Conservation (phyloP, 2,888 invertebrate genomes). For the Trichogramma dendrolimi region DNA sequence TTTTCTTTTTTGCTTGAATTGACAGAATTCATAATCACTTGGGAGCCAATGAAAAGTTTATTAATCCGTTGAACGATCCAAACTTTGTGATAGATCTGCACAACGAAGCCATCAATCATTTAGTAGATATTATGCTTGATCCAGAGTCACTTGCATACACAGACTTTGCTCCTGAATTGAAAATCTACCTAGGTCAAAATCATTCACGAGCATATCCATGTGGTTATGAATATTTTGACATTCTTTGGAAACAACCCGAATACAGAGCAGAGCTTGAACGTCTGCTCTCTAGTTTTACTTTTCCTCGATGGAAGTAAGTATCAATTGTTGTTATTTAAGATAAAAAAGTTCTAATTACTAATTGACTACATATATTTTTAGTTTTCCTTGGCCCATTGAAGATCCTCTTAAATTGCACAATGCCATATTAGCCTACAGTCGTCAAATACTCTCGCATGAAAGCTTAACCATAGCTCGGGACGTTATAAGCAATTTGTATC, state of each 20-base stretch:
- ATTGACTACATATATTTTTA: conserved; percentile 28
- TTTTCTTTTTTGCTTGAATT: conserved; percentile 13
- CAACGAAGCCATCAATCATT: conserved; percentile 64
- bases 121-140: conserved; percentile 61
- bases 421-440: conserved; percentile 38
- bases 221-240: conserved; percentile 65
- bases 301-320: conserved; percentile 55
- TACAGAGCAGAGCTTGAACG: conserved; percentile 55
- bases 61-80: conserved; percentile 56
- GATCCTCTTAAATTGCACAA: conserved; percentile 37
- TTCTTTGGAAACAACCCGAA: conserved; percentile 57
- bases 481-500: conserved; percentile 39
- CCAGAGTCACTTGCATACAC: conserved; percentile 59
- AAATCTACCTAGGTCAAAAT: conserved; percentile 54
- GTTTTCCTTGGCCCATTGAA: conserved; percentile 43
- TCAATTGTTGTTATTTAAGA: background rate
- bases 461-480: conserved; percentile 32
- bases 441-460: conserved; percentile 33
- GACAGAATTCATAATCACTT: conserved; percentile 44
- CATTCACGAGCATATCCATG: conserved; percentile 57
- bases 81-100: conserved; percentile 61
- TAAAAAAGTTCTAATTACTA: background rate
- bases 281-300: conserved; percentile 57
- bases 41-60: conserved; percentile 37
- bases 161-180: conserved; percentile 65